phyloP scores from a whole-genome alignment of 23 tunicate genomes.

The Ciona savignyi region DNA sequence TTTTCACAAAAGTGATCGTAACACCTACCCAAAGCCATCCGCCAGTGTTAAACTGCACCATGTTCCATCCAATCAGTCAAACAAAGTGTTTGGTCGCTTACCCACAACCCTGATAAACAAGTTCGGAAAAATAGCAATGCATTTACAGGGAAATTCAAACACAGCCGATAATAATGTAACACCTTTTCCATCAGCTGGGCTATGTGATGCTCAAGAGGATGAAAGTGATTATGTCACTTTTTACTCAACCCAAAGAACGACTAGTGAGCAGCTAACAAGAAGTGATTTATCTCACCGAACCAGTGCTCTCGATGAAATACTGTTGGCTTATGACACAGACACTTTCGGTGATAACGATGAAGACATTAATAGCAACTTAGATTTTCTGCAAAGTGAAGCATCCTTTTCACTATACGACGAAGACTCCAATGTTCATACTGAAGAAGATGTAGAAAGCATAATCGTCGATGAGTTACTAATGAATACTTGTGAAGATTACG shows the following conservation, averaged over 20 bases:
- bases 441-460: background rate
- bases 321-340: background rate
- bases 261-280: background rate
- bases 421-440: background rate
- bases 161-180: background rate
- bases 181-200: background rate
- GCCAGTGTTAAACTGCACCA: background rate
- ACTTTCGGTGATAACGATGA: background rate
- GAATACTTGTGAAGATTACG: background rate
- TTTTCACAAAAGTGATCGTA: too few relatives aligned
- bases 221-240: constrained; percentile 14
- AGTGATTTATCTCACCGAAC: background rate
- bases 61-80: background rate
- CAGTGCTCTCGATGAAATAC: background rate
- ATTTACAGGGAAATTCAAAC: background rate
- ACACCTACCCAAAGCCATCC: background rate
- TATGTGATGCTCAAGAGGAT: background rate
- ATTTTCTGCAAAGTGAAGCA: background rate
- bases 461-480: too few relatives aligned
- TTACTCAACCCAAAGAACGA: background rate
- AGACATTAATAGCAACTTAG: background rate
- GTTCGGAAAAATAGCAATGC: constrained; percentile 41
- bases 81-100: constrained; percentile 26
- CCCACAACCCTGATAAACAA: constrained; percentile 22
- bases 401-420: background rate